Evolutionary conservation across 2,113 vertebrate species (phyloP), one percentile per base, ranked within the genome.

Genomic region (Calonectris borealis): DNA sequence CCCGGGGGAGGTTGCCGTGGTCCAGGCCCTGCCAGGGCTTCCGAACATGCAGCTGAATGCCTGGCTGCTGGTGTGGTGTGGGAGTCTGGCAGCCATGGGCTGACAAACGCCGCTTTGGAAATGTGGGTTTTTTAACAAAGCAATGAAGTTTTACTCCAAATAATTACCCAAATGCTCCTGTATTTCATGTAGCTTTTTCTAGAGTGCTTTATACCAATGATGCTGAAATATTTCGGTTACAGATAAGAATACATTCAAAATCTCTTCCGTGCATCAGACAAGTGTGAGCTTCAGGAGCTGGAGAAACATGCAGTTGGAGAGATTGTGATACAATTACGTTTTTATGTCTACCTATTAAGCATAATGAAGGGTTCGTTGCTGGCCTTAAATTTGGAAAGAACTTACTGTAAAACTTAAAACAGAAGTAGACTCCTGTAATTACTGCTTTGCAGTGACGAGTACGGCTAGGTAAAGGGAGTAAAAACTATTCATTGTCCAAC

Each of bases 291-390:
- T 32, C 58, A 76, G 76, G 90, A 75, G 38, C 89, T 44, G 79
- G 78, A 75, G 77, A 77, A 94, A 36, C 69, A 32, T 21, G 78
- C 88, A 16, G 4, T 44, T 66, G 90, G 55, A 66, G 95, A 93
- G 91, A 94, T 17, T 81, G 93, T 82, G 91, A 92, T 95, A 93
- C 92, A 77, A 95, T 98, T 97, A 96, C 40, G 5, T 71, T 94
- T 97, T 98, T 97, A 96, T 97, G 94, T 96, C 96, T 96, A 94
- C 94, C 96, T 92, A 49, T 97, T 97, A 95, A 96, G 83, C 78
- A 54, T 96, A 96, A 97, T 96, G 96, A 96, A 90, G 91, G 76
- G 80, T 91, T 36, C 94, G 97, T 96, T 96, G 90, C 95, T 97
- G 96, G 96, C 97, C 97, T 98, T 96, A 94, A 93, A 90, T 97